Conservation (phyloP, 2,797 vertebrate genomes). For the Buceros bicornis region DNA sequence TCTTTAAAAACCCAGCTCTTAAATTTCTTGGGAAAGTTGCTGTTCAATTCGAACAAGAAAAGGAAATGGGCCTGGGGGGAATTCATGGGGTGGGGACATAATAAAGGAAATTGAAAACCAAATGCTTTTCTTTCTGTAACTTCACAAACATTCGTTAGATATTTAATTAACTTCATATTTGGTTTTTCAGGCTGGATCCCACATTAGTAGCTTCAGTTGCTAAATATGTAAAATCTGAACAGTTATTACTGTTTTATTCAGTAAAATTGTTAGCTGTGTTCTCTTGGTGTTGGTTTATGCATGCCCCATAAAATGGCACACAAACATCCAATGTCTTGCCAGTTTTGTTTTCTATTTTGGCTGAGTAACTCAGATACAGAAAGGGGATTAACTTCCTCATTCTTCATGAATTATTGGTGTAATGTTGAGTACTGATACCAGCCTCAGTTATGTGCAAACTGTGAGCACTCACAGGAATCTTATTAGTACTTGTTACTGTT, state of each 20-base stretch:
- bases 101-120: conserved; percentile 61
- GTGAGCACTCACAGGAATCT: background rate
- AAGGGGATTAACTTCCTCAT: background rate
- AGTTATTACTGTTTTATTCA: conserved; percentile 59
- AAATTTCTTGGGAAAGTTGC: conserved; percentile 46
- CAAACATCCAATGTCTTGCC: conserved; percentile 4
- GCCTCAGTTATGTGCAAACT: background rate
- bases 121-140: conserved; percentile 59
- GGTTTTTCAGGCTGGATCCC: conserved; percentile 14
- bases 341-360: conserved; percentile 47
- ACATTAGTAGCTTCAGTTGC: conserved; percentile 52
- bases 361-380: conserved; percentile 25
- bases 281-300: conserved; percentile 34
- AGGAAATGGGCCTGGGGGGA: conserved; percentile 57
- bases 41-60: conserved; percentile 53
- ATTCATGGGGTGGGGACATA: conserved; percentile 50
- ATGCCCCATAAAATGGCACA: background rate
- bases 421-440: background rate
- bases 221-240: conserved; percentile 41
- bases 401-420: background rate
- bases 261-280: conserved; percentile 33
- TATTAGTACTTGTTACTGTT: background rate
- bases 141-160: conserved; percentile 59
- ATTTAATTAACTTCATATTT: conserved; percentile 66
- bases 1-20: background rate